Conservation (phyloP, 1,140 invertebrate species). For the Sesamia nonagrioides region DNA sequence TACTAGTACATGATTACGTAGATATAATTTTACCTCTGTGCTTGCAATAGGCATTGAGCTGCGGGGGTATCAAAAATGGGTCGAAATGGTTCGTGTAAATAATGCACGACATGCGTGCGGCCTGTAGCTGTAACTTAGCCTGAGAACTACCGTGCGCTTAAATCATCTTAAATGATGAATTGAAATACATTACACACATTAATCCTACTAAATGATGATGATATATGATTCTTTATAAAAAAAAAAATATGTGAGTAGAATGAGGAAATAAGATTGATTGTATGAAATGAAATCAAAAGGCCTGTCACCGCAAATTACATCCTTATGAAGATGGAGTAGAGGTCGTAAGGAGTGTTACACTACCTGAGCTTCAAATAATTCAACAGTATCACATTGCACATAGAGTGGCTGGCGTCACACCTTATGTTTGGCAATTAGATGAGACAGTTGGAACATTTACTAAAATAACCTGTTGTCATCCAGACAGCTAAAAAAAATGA, state of each 20-base stretch:
- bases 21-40: no score
- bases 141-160: no score
- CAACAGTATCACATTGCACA: conserved; percentile 4
- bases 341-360: neutral
- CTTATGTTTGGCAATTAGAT: neutral
- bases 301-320: neutral
- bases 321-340: neutral
- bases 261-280: neutral
- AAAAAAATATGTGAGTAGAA: neutral
- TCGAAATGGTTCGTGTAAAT: no score
- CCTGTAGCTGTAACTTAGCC: no score
- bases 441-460: neutral
- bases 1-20: no score
- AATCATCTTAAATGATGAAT: no score
- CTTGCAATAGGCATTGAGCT: no score
- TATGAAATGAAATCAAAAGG: neutral
- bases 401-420: neutral
- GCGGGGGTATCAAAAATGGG: no score
- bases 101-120: no score
- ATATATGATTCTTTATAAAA: neutral
- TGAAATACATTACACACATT: no score
- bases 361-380: neutral
- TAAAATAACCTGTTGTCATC: neutral
- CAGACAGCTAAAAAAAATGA: no score
- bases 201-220: neutral